Evolutionary conservation across 2,113 vertebrate genomes (phyloP).

Genomic region (Eubucco bourcierii): DNA sequence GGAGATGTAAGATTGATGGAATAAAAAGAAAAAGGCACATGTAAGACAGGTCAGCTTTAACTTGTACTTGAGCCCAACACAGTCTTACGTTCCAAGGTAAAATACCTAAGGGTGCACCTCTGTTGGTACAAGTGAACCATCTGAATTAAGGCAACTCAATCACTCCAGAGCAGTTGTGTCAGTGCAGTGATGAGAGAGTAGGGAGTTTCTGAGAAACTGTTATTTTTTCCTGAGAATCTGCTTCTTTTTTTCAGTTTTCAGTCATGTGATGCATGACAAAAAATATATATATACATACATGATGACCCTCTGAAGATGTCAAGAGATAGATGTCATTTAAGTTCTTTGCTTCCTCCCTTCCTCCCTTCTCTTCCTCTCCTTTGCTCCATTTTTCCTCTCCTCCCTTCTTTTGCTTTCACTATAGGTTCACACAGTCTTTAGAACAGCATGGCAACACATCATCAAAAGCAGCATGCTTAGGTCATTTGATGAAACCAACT

Average conservation of each 20-base stretch:
- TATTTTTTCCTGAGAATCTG: background rate
- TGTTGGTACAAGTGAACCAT: background rate
- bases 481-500: constrained; percentile 5
- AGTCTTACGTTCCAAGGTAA: background rate
- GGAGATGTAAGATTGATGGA: background rate
- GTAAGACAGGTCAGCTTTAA: background rate
- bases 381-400: background rate
- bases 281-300: background rate
- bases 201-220: background rate
- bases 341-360: background rate
- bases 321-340: background rate
- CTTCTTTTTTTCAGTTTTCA: background rate
- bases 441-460: background rate
- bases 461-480: constrained; percentile 20
- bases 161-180: background rate
- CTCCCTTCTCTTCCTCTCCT: background rate
- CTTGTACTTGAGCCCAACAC: background rate
- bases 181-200: background rate
- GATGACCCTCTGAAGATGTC: background rate
- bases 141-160: background rate
- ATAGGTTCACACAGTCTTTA: background rate
- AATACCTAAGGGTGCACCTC: background rate
- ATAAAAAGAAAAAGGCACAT: background rate
- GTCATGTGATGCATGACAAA: background rate
- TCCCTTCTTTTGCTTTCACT: background rate